Evolutionary conservation across 2,113 vertebrate genomes (phyloP).

Genomic region (Hemibates koningsi): DNA sequence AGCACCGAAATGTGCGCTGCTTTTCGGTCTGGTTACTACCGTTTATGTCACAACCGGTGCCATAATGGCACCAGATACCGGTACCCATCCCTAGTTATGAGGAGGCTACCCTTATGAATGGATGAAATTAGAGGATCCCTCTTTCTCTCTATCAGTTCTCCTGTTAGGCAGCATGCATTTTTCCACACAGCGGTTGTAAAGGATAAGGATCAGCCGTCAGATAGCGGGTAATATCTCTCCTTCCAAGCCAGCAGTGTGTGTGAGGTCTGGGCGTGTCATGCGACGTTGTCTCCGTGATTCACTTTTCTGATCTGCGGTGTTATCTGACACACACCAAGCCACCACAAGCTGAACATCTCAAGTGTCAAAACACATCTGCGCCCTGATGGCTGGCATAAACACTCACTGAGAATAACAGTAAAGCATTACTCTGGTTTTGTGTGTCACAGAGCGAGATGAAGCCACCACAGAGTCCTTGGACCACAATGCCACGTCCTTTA

Average conservation of each 20-base stretch:
- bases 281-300: conserved; percentile 18
- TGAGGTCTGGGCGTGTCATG: conserved; percentile 58
- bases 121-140: conserved; percentile 15
- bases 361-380: conserved; percentile 26
- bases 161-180: conserved; percentile 10
- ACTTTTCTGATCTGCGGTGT: conserved; percentile 22
- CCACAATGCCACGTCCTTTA: conserved; percentile 79
- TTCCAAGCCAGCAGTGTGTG: conserved; percentile 35
- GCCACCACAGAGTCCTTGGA: conserved; percentile 72
- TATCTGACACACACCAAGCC: conserved; percentile 41
- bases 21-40: too few relatives aligned
- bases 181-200: conserved; percentile 13
- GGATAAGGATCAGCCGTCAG: conserved; percentile 58
- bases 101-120: conserved; percentile 9
- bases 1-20: too few relatives aligned
- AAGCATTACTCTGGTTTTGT: background rate
- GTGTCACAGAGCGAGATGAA: conserved; percentile 80
- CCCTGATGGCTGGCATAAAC: background rate
- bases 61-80: too few relatives aligned
- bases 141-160: background rate
- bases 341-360: conserved; percentile 2
- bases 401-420: background rate
- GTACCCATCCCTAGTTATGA: too few relatives aligned
- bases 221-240: conserved; percentile 35
- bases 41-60: too few relatives aligned